Conservation (phyloP, 2,113 vertebrate genomes). For the Gorsachius goisagi region DNA sequence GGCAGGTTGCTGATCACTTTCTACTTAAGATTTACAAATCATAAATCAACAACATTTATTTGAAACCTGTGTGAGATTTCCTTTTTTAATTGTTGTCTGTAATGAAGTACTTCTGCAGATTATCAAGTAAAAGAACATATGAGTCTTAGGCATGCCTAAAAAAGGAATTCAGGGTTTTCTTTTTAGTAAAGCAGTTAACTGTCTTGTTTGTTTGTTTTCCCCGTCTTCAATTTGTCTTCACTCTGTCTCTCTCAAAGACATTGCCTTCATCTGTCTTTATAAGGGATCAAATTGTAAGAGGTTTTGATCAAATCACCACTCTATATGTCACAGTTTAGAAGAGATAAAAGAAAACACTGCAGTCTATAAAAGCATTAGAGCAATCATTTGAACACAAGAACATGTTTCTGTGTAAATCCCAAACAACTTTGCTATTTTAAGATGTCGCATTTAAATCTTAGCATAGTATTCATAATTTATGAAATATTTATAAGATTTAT, state of each 20-base stretch:
- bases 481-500: background rate
- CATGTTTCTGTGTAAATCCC: background rate
- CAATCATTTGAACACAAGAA: background rate
- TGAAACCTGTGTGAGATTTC: background rate
- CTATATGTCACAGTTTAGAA: background rate
- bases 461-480: background rate
- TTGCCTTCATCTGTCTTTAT: background rate
- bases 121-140: background rate
- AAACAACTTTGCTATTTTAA: background rate
- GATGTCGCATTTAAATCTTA: background rate
- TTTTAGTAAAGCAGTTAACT: background rate
- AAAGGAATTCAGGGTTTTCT: background rate
- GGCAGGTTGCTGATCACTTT: background rate
- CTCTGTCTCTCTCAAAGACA: background rate
- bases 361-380: background rate
- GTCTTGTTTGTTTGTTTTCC: background rate
- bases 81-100: background rate
- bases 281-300: background rate
- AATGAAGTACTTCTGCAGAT: background rate
- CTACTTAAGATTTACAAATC: background rate
- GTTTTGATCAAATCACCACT: slow-evolving; percentile 1
- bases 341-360: background rate
- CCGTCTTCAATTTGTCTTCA: background rate
- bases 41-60: background rate
- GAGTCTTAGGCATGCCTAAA: background rate